Evolutionary conservation across 2,797 vertebrate species (phyloP).

Genomic region (Sebastes iracundus): DNA sequence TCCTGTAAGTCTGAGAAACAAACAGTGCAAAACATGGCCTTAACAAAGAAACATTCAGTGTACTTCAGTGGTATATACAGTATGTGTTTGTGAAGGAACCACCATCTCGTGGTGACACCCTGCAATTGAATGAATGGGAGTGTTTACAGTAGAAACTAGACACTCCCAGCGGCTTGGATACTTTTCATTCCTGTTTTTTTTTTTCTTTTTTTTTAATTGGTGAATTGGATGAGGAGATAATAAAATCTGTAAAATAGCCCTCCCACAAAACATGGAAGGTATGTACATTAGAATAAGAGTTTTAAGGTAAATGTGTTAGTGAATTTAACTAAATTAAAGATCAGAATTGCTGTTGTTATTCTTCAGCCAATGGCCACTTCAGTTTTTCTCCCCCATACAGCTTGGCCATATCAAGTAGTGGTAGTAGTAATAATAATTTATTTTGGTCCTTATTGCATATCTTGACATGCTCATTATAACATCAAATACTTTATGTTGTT

Average conservation of each 20-base stretch:
- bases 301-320: background rate
- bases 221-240: background rate
- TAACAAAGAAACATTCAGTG: too few relatives aligned
- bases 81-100: too few relatives aligned
- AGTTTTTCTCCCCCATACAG: background rate
- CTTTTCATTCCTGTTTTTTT: background rate
- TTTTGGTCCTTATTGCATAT: background rate
- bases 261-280: background rate
- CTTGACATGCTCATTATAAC: too few relatives aligned
- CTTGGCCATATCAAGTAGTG: background rate
- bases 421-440: background rate
- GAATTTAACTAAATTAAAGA: background rate
- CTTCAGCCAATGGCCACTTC: background rate
- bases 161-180: too few relatives aligned
- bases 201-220: background rate
- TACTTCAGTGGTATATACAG: too few relatives aligned
- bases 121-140: too few relatives aligned
- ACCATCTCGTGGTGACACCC: too few relatives aligned
- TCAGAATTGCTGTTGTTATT: background rate
- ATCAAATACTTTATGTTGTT: background rate
- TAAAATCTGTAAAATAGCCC: background rate
- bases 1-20: too few relatives aligned
- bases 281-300: background rate
- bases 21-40: too few relatives aligned
- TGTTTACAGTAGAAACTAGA: too few relatives aligned